Percentiles rank a stretch among this genome's conserved stretches.
These are phyloP conservation scores for Streptopelia turtur DNA, from an alignment of 2,797 vertebrate genomes.

Conservation along the genomic window DNA sequence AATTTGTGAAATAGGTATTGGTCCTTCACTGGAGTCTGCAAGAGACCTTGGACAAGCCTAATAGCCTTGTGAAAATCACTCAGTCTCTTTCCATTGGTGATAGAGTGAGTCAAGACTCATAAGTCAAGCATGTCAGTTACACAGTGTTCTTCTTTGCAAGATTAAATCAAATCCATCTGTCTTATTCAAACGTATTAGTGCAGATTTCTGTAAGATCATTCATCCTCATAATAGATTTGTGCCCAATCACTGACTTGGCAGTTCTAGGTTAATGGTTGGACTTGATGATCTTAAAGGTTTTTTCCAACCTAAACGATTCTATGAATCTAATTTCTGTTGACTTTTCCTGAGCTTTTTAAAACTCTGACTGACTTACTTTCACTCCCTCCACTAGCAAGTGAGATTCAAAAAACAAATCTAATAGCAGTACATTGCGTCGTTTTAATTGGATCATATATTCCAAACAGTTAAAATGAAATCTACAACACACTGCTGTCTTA, in stretches of 20 bases:
- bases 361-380: background rate
- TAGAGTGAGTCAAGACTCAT: background rate
- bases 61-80: background rate
- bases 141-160: background rate
- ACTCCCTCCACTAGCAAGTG: background rate
- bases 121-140: background rate
- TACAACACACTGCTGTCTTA: slow-evolving; percentile 51
- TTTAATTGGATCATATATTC: slow-evolving; percentile 57
- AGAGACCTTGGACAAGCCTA: background rate
- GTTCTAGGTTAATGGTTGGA: no score
- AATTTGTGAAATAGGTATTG: background rate
- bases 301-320: no score
- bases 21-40: background rate
- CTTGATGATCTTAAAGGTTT: no score
- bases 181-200: background rate
- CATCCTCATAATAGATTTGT: background rate
- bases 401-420: slow-evolving; percentile 34
- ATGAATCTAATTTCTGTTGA: background rate
- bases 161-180: background rate
- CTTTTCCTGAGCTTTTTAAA: slow-evolving; percentile 32
- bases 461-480: slow-evolving; percentile 70
- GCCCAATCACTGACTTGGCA: background rate
- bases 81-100: background rate
- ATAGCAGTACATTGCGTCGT: slow-evolving; percentile 9
- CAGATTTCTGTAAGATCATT: background rate